These are phyloP conservation scores for Beris chalybata DNA, from an alignment of 2,888 invertebrate species.

Conservation along the genomic window DNA sequence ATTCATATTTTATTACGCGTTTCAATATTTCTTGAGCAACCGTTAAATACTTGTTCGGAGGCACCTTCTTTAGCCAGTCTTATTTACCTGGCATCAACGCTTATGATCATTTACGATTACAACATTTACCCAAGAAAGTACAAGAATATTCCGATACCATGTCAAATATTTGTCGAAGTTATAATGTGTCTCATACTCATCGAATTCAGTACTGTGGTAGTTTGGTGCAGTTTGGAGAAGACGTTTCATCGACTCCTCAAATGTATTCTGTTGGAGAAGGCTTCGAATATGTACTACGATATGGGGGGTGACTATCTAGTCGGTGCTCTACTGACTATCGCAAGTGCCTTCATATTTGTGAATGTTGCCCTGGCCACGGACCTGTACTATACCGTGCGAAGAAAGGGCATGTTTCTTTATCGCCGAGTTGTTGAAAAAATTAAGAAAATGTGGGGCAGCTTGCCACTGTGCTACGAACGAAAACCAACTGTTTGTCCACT, in stretches of 20 bases:
- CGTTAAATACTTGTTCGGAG: slow-evolving; percentile 21
- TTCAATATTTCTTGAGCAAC: slow-evolving; percentile 32
- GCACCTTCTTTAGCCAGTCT: slow-evolving; percentile 31
- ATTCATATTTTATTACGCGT: slow-evolving; percentile 22
- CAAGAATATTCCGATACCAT: slow-evolving; percentile 17
- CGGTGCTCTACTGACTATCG: slow-evolving; percentile 31
- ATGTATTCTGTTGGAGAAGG: slow-evolving; percentile 33
- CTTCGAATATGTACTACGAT: slow-evolving; percentile 37
- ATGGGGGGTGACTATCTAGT: slow-evolving; percentile 39
- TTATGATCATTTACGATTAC: slow-evolving; percentile 31
- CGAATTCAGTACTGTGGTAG: slow-evolving; percentile 35
- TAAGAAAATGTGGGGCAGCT: slow-evolving; percentile 10
- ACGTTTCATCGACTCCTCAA: slow-evolving; percentile 33
- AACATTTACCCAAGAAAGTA: slow-evolving; percentile 33
- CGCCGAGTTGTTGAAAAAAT: slow-evolving; percentile 9
- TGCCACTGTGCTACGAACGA: slow-evolving; percentile 13
- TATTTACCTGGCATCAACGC: slow-evolving; percentile 30
- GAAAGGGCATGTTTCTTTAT: background rate
- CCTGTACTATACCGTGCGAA: slow-evolving; percentile 9
- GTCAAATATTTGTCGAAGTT: slow-evolving; percentile 34
- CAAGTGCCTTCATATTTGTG: slow-evolving; percentile 34
- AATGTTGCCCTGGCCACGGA: slow-evolving; percentile 32
- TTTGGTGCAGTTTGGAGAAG: slow-evolving; percentile 37
- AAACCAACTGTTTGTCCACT: slow-evolving; percentile 6
- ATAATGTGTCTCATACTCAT: slow-evolving; percentile 34